phyloP scores from a whole-genome alignment of 2,888 invertebrate genomes.

The Noctua fimbriata region DNA sequence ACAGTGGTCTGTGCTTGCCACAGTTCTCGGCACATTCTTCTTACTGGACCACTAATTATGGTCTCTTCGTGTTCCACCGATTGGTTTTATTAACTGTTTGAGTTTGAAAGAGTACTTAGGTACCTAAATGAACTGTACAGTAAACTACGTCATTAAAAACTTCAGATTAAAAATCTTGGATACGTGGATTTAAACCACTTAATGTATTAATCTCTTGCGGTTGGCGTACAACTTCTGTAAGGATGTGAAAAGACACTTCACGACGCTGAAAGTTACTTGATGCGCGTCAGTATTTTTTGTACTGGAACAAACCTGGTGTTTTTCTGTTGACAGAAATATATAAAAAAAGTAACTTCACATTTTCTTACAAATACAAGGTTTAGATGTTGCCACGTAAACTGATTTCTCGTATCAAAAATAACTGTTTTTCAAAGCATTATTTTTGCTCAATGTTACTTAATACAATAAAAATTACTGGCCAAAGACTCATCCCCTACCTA shows the following conservation, averaged over 20 bases:
- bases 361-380: too few relatives aligned
- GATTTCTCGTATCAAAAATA: background rate
- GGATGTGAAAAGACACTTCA: background rate
- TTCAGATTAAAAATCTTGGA: background rate
- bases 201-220: background rate
- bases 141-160: background rate
- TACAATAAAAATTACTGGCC: background rate
- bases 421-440: background rate
- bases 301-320: too few relatives aligned
- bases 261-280: background rate
- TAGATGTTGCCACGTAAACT: background rate
- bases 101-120: background rate
- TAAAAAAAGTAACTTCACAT: too few relatives aligned
- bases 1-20: conserved; percentile 49
- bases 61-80: conserved; percentile 22
- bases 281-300: too few relatives aligned
- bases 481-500: background rate
- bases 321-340: too few relatives aligned
- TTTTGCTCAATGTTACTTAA: background rate
- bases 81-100: conserved; percentile 21
- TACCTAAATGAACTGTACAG: background rate
- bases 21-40: conserved; percentile 52
- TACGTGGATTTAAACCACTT: background rate
- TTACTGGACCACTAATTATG: conserved; percentile 37
- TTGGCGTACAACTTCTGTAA: background rate